These are phyloP conservation scores for Lasioglossum figueresi DNA, from an alignment of 2,888 invertebrate species.

Conservation along the genomic window DNA sequence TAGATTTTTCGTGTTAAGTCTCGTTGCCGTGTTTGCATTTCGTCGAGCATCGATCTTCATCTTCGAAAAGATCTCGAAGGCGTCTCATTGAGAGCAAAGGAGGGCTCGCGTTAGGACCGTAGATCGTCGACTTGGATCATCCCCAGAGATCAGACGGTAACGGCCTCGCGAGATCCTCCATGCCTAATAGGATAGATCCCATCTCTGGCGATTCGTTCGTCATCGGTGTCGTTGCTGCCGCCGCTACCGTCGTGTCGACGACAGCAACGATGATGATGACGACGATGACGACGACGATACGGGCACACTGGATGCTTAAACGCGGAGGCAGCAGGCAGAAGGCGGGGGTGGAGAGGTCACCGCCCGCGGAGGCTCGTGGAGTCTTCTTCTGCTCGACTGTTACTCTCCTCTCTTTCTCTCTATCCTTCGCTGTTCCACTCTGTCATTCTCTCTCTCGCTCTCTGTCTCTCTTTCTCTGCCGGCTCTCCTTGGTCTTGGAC, in stretches of 20 bases:
- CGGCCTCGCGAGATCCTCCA: background rate
- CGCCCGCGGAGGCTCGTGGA: constrained; percentile 77
- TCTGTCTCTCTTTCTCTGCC: background rate
- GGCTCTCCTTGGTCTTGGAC: constrained; percentile 30
- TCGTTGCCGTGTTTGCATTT: no score
- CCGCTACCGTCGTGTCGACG: constrained; percentile 14
- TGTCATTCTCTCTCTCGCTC: background rate
- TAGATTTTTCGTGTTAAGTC: background rate
- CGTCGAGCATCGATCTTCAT: no score
- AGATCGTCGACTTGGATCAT: background rate
- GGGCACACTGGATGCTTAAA: constrained; percentile 35
- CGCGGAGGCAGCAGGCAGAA: constrained; percentile 39
- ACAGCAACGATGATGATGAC: background rate
- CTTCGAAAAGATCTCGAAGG: no score
- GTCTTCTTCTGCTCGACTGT: background rate
- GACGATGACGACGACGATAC: background rate
- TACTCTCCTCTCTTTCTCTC: background rate
- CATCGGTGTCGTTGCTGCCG: constrained; percentile 13
- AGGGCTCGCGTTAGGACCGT: no score
- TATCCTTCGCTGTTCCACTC: background rate
- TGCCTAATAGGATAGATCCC: constrained; percentile 11
- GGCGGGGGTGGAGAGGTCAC: constrained; percentile 79
- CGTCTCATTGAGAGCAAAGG: no score
- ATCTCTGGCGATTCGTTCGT: constrained; percentile 7
- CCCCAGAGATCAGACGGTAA: background rate